Evolutionary conservation across 2,888 invertebrate genomes (phyloP), one percentile per base, ranked within the genome.

Genomic region (Rhogogaster chlorosoma): DNA sequence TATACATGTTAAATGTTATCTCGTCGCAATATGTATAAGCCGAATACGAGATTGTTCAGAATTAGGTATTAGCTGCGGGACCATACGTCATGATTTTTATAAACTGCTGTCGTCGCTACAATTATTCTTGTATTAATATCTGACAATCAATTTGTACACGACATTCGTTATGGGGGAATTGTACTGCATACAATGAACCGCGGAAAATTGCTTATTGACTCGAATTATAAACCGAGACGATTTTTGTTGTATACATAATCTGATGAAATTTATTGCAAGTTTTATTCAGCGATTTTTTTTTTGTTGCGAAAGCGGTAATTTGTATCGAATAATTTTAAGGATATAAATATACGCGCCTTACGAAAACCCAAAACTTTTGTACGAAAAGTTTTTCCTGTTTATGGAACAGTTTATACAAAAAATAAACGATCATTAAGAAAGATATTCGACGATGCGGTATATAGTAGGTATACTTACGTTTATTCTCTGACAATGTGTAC

Each of bases 51-150:
- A 73, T 73, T 73, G 42, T 10, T 73, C 9, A 22, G 22, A 73
- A 73, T 38, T 45, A 38, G 36, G 22, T 36, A 73, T 73, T 73
- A 73, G 73, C 42, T 73, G 73, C 73, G 73, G 73, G 73, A 73
- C 38, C 67, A 67, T 67, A 32, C 32, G 67, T 67, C 32, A 67
- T 67, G 32, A 32, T 67, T 67, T 67, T 32, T 32, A 67, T 67
- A 22, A 61, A 61, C 61, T 12, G 26, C 10, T 26, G 61, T 12
- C 12, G 61, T 61, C 61, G 22, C 22, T 10, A 9, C 22, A 53
- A 53, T 26, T 26, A 26, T n/a, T n/a, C n/a, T 61, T 4, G 22
- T 26, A 61, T 61, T 26, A n/a, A n/a, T n/a, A 61, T 26, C 26
- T 12, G 26, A 61, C 61, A 26, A 26, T 26, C 26, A 61, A 61